Conservation (phyloP, 2,113 vertebrate species). For the Isichthys henryi region DNA sequence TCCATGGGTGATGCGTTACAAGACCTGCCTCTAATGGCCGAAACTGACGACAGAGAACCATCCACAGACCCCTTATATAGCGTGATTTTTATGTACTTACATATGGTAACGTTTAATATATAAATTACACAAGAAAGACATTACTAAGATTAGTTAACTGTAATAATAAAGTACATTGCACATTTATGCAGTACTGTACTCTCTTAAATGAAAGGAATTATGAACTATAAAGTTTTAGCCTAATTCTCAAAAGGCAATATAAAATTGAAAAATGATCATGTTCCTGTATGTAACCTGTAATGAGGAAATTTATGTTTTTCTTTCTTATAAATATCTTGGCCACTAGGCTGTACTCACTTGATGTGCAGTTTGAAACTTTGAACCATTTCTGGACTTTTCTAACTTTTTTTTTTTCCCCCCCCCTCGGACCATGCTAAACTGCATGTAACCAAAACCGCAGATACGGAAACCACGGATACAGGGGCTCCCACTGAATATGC, state of each 20-base stretch:
- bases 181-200: not conserved
- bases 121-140: not conserved
- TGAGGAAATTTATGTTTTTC: not conserved
- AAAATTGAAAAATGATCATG: not conserved
- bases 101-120: not conserved
- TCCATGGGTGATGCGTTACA: not conserved
- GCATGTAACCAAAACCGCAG: constrained; percentile 46
- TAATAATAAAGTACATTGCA: not conserved
- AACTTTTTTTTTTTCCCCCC: not conserved
- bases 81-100: not conserved
- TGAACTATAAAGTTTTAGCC: not conserved
- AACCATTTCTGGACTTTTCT: not conserved
- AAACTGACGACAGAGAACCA: not conserved
- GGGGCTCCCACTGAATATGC: not conserved
- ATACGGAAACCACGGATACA: constrained; percentile 43
- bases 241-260: not conserved
- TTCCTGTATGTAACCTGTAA: not conserved
- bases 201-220: not conserved
- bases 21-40: not conserved
- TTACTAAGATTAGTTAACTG: not conserved
- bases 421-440: not conserved
- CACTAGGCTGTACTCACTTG: not conserved
- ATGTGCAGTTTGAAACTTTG: not conserved
- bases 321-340: not conserved
- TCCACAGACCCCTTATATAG: not conserved